A percentile compares a stretch with the other conserved stretches of the same genome.
phyloP scores from a whole-genome alignment of 1,140 invertebrate genomes.

The Uloborus diversus region DNA sequence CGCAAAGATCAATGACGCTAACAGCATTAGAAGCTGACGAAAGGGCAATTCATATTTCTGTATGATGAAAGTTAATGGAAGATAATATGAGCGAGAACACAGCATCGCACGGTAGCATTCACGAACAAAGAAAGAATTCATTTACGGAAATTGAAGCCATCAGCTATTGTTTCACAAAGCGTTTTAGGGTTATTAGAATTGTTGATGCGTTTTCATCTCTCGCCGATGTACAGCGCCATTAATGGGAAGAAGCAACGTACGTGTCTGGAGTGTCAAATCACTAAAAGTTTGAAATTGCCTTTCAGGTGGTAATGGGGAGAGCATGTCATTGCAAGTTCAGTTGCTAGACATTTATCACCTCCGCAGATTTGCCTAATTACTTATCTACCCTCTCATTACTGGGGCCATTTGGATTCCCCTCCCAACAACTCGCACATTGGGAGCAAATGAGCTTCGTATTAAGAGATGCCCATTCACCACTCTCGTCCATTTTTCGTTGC shows the following conservation, averaged over 20 bases:
- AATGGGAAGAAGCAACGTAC: constrained; percentile 15
- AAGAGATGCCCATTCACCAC: too few species aligned
- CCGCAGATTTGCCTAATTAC: constrained; percentile 47
- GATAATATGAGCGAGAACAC: constrained; percentile 51
- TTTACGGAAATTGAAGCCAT: constrained; percentile 55
- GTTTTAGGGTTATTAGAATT: constrained; percentile 55
- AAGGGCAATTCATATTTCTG: constrained; percentile 54
- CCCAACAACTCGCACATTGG: too few species aligned
- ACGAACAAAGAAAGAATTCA: constrained; percentile 56
- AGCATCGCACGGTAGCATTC: constrained; percentile 53
- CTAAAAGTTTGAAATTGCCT: constrained; percentile 26
- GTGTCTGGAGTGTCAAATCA: constrained; percentile 32
- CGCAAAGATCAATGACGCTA: constrained; percentile 46
- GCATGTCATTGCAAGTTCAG: constrained; percentile 46
- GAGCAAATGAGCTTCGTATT: too few species aligned
- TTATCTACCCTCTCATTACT: constrained; percentile 51
- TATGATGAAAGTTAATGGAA: constrained; percentile 54
- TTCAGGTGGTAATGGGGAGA: constrained; percentile 49
- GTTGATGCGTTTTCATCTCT: constrained; percentile 22
- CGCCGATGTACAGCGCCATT: constrained; percentile 32
- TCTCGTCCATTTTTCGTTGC: too few species aligned
- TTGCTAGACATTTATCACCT: constrained; percentile 49
- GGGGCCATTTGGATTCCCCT: too few species aligned
- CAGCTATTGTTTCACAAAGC: constrained; percentile 51
- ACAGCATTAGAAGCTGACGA: constrained; percentile 52